A percentile compares a stretch with the other conserved stretches of the same genome.
phyloP scores from a whole-genome alignment of 1,140 invertebrate species.

The Drosophila lowei region DNA sequence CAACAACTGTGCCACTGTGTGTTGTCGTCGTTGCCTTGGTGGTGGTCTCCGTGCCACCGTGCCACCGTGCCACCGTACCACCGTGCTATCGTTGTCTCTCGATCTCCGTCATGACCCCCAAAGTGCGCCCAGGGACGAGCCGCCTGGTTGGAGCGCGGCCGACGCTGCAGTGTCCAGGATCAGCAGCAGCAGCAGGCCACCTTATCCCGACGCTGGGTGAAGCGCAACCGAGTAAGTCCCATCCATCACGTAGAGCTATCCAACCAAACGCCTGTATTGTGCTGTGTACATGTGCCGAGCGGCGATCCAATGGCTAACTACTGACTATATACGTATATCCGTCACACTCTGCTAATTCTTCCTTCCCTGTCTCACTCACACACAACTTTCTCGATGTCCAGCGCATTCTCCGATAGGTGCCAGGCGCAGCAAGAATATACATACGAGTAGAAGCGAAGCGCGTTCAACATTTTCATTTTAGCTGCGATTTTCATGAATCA shows the following conservation, averaged over 20 bases:
- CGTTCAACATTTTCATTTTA: conserved; percentile 25
- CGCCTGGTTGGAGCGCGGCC: conserved; percentile 89
- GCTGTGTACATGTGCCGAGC: conserved; percentile 25
- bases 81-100: conserved; percentile 53
- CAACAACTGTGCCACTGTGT: conserved; percentile 44
- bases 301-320: not conserved
- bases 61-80: conserved; percentile 15
- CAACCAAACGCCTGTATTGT: not conserved
- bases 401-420: conserved; percentile 62
- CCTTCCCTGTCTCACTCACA: conserved; percentile 25
- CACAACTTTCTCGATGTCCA: conserved; percentile 54
- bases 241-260: conserved; percentile 39
- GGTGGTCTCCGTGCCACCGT: conserved; percentile 58
- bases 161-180: conserved; percentile 88
- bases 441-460: conserved; percentile 1
- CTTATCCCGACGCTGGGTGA: conserved; percentile 90
- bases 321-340: not conserved
- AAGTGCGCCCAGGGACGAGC: conserved; percentile 90
- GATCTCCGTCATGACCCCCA: conserved; percentile 36
- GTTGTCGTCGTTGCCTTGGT: conserved; percentile 60
- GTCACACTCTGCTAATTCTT: conserved; percentile 26
- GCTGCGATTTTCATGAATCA: conserved; percentile 35
- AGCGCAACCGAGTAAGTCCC: conserved; percentile 89
- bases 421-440: conserved; percentile 33
- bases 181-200: conserved; percentile 85